These are phyloP conservation scores for Serinus canaria DNA, from an alignment of 2,113 vertebrate species.

Conservation along the genomic window DNA sequence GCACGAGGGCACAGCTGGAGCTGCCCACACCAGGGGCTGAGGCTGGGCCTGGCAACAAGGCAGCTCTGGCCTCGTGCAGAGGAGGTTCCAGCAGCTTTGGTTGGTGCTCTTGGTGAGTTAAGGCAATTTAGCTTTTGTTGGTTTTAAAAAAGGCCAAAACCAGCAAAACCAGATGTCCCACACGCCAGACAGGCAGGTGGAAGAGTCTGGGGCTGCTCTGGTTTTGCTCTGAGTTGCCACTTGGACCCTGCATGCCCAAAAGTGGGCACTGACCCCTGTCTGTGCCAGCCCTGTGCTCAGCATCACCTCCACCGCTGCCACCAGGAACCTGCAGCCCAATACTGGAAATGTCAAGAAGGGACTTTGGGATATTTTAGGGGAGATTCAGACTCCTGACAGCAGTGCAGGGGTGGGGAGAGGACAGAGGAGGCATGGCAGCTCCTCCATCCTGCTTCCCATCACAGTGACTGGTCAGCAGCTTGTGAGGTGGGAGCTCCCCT, in stretches of 20 bases:
- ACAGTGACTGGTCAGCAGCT: constrained; percentile 62
- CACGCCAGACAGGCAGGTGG: not conserved
- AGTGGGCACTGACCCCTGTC: not conserved
- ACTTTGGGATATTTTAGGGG: not conserved
- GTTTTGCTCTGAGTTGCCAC: not conserved
- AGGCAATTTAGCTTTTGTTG: constrained; percentile 40
- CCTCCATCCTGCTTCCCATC: not conserved
- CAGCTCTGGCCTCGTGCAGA: not conserved
- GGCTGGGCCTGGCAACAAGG: not conserved
- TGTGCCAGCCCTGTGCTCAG: not conserved
- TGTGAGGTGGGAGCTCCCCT: not conserved
- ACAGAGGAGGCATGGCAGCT: rapidly evolving
- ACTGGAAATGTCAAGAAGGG: not conserved
- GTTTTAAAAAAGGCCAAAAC: not conserved
- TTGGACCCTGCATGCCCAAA: not conserved
- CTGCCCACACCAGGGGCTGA: not conserved
- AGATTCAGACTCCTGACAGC: constrained; percentile 21
- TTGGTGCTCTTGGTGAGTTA: constrained; percentile 43
- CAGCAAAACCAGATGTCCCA: not conserved
- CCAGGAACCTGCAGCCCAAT: not conserved
- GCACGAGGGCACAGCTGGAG: rapidly evolving
- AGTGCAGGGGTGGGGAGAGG: not conserved
- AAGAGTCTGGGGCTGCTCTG: not conserved
- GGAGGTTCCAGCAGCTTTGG: constrained; percentile 31
- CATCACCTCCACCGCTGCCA: not conserved